These are phyloP conservation scores for Chironomus tentans DNA, from an alignment of 2,888 invertebrate species.

Conservation along the genomic window DNA sequence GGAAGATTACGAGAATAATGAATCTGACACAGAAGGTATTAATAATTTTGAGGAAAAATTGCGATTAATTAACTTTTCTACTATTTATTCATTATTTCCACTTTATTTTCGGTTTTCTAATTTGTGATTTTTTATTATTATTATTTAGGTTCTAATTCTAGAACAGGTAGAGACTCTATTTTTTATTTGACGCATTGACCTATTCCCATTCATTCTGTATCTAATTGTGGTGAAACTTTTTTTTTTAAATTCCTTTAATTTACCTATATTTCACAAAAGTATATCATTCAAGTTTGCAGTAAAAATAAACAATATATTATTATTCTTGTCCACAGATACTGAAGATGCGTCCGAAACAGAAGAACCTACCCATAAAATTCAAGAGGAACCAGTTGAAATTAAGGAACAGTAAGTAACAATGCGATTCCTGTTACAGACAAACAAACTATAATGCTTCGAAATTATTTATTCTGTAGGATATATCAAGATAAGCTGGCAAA, in stretches of 20 bases:
- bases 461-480: slow-evolving; percentile 48
- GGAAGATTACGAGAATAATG: not conserved
- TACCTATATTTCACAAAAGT: not conserved
- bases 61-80: not conserved
- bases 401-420: slow-evolving; percentile 39
- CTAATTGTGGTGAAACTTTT: not conserved
- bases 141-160: slow-evolving; percentile 23
- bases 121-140: slow-evolving; percentile 12
- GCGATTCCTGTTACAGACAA: not conserved
- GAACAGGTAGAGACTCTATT: slow-evolving; percentile 15
- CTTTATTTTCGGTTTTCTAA: slow-evolving; percentile 3
- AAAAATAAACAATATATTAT: no score
- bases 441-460: not conserved
- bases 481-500: slow-evolving; percentile 84
- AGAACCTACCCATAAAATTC: slow-evolving; percentile 32
- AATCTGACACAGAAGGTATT: not conserved
- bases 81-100: not conserved
- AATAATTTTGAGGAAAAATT: no score
- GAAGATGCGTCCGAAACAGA: slow-evolving; percentile 98
- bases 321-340: slow-evolving; percentile 60
- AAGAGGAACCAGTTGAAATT: slow-evolving; percentile 37
- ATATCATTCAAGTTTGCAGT: not conserved
- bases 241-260: not conserved
- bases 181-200: not conserved
- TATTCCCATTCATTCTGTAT: not conserved